Evolutionary conservation across 2,797 vertebrate genomes (phyloP), one percentile per base, ranked within the genome.

Genomic region (Sebastes hubbsi): DNA sequence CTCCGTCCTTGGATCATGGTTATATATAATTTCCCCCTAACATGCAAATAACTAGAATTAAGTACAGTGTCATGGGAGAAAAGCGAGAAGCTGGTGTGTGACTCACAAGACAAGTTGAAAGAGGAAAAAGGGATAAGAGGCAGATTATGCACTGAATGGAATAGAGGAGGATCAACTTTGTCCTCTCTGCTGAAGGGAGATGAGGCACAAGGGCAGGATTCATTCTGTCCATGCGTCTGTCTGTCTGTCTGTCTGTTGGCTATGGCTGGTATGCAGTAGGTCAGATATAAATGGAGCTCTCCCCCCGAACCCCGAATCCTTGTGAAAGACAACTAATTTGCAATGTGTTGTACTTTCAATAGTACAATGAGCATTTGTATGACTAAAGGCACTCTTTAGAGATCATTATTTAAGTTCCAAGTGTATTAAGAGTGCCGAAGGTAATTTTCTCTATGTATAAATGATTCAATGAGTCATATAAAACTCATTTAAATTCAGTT

Each of bases 311-410:
- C n/a, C 29, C 6, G 38, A 42, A 42, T 77, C 52, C 38, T 52
- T 67, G 30, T 69, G 74, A 71, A 24, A 59, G 64, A 62, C 29
- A 34, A 32, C 61, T 63, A 55, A 72, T 34, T 49, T 62, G 38
- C 62, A 72, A 60, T 54, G 24, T 64, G 16, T n/a, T 42, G 22
- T 59, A 52, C 14, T 52, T 61, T 68, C 22, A 24, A 20, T 58
- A 67, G 71, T n/a, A 54, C 46, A 29, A 42, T 22, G 34, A 25
- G 29, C 46, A 76, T 64, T 24, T 52, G 5, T 72, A 61, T 83
- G 34, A 77, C 42, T 13, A 59, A 82, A 83, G 83, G 84, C 77
- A 82, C 79, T 78, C 71, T 62, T 68, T 32, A 73, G 30, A 56
- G 55, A 66, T 70, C 22, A 34, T 67, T 27, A 82, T 70, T 25